phyloP scores from a whole-genome alignment of 2,888 invertebrate species.

The Isoperla grammatica region DNA sequence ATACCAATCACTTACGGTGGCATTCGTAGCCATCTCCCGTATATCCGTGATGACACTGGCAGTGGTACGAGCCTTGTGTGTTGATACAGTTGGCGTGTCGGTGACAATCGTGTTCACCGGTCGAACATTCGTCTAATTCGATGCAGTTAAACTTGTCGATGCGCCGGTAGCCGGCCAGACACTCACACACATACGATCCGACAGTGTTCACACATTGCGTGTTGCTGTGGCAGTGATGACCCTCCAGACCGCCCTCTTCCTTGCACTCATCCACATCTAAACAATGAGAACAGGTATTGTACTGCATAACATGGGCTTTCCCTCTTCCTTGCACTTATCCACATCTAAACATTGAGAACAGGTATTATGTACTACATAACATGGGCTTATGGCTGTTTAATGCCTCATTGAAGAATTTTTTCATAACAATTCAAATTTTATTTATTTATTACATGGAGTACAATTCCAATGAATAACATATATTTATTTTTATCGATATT shows the following conservation, averaged over 20 bases:
- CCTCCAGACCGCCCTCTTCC: conserved; percentile 66
- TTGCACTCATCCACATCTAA: conserved; percentile 83
- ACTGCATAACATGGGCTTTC: too few species aligned
- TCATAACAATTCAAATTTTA: too few species aligned
- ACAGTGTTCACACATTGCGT: conserved; percentile 76
- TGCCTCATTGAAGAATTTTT: too few species aligned
- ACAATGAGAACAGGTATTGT: conserved; percentile 36
- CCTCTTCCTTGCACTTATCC: conserved; percentile 6
- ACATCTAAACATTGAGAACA: not conserved
- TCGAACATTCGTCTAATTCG: conserved; percentile 73
- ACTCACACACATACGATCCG: conserved; percentile 80
- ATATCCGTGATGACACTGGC: conserved; percentile 66
- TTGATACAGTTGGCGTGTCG: conserved; percentile 72
- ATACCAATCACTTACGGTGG: conserved; percentile 61
- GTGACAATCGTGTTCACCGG: conserved; percentile 67
- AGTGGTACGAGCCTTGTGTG: conserved; percentile 75
- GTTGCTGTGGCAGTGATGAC: conserved; percentile 81
- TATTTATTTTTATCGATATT: too few species aligned
- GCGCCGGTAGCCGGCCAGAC: conserved; percentile 69
- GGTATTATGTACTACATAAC: too few species aligned
- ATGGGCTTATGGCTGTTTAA: too few species aligned
- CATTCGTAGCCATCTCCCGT: conserved; percentile 73
- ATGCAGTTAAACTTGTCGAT: conserved; percentile 74
- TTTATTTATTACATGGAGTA: too few species aligned
- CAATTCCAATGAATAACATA: too few species aligned